Base-by-base conservation (phyloP, 2,113 vertebrate species). In the Pachypanchax playfairii region DNA sequence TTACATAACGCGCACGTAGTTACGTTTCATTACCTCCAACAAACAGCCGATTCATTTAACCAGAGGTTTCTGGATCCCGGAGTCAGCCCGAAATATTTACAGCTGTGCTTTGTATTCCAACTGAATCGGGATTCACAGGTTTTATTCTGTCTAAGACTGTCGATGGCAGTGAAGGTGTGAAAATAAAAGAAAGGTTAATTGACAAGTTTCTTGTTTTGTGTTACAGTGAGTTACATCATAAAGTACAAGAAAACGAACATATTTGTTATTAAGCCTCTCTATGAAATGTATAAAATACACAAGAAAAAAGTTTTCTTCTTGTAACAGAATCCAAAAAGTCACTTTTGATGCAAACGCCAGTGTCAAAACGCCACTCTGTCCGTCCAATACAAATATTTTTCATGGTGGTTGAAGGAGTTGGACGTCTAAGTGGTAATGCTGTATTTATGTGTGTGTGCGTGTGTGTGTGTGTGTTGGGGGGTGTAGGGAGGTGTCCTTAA, bases 1-100 rank as follows among this genome's bases (percentile, higher is more conserved):
- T 90, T 87, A 85, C 86, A 89, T 89, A 89, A 90, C 87, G 84
- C 86, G 81, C 82, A 84, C 67, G 77, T 87, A 85, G 86, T 75
- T 87, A 88, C 89, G 87, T 89, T 84, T 87, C 84, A 88, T 88
- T 87, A 89, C 79, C 24, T 71, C 47, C 64, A 77, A 90, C 89
- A 90, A 85, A 76, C 65, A 42, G 71, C 62, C 74, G 5, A 89
- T 90, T 90, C 89, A 90, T 77, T 79, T 78, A 26, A 65, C 36
- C 13, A 77, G 77, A 75, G 80, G 77, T 71, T 88, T 70, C 79
- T 79, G 73, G 84, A 75, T 76, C 76, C 66, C 61, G 69, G 70
- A 80, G 75, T 62, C 72, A 18, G 46, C 48, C n/a, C 61, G 88
- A 83, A 87, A 90, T 89, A 80, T 85, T 63, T 70, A 68, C 80